These are phyloP conservation scores for Heliconius nattereri DNA, from an alignment of 1,140 invertebrate genomes.

Conservation along the genomic window DNA sequence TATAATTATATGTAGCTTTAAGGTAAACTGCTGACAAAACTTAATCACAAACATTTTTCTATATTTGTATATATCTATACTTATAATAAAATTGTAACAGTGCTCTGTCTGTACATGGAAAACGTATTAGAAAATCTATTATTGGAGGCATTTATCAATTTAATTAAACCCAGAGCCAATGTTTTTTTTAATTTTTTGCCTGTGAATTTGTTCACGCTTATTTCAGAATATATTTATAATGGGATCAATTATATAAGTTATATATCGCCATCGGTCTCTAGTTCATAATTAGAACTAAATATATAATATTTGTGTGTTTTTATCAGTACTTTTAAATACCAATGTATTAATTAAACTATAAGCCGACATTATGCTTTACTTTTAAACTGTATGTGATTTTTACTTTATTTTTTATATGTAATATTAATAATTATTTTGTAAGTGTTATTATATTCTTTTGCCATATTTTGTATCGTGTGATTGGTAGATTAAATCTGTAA, in stretches of 20 bases:
- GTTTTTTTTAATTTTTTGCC: too few species aligned
- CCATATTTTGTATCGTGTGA: neutral
- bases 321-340: neutral
- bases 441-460: neutral
- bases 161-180: too few species aligned
- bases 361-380: neutral
- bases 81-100: too few species aligned
- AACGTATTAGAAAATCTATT: too few species aligned
- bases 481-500: neutral
- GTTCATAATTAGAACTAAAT: neutral
- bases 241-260: neutral
- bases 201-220: too few species aligned
- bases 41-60: neutral
- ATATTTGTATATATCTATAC: neutral
- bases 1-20: slow-evolving; percentile 1
- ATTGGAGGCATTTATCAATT: too few species aligned
- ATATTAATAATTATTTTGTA: neutral
- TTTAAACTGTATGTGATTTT: slow-evolving; percentile 6
- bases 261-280: neutral
- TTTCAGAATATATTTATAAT: neutral
- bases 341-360: neutral
- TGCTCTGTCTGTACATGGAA: too few species aligned
- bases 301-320: neutral
- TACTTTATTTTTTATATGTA: neutral
- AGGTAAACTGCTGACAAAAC: neutral